Evolutionary conservation across 2,113 vertebrate species (phyloP).

Genomic region (Xenotilapia flavipinnis): DNA sequence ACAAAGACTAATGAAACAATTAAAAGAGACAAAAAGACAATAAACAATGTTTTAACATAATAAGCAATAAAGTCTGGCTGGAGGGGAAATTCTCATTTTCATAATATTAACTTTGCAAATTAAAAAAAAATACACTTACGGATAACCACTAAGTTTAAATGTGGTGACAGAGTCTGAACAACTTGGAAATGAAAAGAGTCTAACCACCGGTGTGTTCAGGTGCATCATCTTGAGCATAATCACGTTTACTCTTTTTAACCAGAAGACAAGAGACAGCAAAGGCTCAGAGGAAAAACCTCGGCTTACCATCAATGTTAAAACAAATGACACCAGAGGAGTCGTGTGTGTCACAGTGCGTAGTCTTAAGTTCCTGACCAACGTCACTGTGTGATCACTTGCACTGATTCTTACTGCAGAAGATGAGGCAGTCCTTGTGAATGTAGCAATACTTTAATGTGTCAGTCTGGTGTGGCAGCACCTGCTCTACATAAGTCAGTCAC

Average conservation of each 20-base stretch:
- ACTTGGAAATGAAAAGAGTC: not conserved
- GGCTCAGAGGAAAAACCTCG: accelerated
- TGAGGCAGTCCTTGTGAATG: not conserved
- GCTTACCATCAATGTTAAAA: not conserved
- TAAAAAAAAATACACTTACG: accelerated
- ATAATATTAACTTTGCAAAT: not conserved
- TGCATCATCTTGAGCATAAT: not conserved
- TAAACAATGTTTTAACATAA: not conserved
- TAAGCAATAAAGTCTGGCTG: not conserved
- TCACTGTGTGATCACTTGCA: not conserved
- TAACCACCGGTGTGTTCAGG: not conserved
- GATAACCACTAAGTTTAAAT: not conserved
- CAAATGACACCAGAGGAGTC: not conserved
- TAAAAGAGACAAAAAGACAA: not conserved
- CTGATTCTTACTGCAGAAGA: not conserved
- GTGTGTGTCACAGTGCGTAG: not conserved
- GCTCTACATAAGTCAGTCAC: not conserved
- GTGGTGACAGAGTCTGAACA: not conserved
- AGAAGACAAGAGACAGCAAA: not conserved
- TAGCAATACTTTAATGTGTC: not conserved
- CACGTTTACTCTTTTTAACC: not conserved
- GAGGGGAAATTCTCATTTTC: not conserved
- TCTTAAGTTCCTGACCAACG: not conserved
- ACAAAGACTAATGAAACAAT: not conserved
- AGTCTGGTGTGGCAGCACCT: not conserved